Conservation (phyloP, 2,797 vertebrate genomes). For the Artibeus jamaicensis region DNA sequence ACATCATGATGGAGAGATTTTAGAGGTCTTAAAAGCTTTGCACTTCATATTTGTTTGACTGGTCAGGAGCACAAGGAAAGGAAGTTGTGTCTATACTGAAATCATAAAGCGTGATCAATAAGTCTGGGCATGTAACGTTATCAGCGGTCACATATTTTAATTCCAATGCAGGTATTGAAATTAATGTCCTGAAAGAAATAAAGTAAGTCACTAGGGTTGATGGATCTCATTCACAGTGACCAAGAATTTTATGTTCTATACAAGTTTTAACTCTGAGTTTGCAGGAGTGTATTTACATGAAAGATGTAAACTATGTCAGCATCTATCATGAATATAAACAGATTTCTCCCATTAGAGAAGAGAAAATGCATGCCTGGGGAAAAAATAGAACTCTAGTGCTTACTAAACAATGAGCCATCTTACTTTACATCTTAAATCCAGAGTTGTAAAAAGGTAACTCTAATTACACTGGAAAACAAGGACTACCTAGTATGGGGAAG, state of each 20-base stretch:
- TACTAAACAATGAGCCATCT: not conserved
- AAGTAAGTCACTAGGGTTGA: not conserved
- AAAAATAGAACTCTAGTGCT: not conserved
- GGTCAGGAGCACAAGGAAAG: conserved; percentile 32
- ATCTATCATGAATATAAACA: conserved; percentile 15
- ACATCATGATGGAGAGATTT: conserved; percentile 61
- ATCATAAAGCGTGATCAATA: conserved; percentile 47
- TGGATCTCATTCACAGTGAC: conserved; percentile 19
- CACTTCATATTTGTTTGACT: conserved; percentile 63
- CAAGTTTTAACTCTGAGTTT: not conserved
- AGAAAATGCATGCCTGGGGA: not conserved
- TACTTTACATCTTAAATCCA: conserved; percentile 16
- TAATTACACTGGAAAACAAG: not conserved
- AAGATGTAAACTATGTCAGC: conserved; percentile 8
- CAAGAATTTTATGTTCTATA: not conserved
- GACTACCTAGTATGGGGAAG: not conserved
- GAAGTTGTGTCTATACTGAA: conserved; percentile 51
- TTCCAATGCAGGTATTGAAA: conserved; percentile 46
- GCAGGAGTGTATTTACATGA: not conserved
- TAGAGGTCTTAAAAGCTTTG: conserved; percentile 73
- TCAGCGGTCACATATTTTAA: conserved; percentile 11
- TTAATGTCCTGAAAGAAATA: conserved; percentile 20
- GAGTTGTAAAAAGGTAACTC: not conserved
- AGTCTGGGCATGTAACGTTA: not conserved
- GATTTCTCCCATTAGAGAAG: conserved; percentile 49